phyloP scores from a whole-genome alignment of 2,797 vertebrate species.

The Tapirus indicus region DNA sequence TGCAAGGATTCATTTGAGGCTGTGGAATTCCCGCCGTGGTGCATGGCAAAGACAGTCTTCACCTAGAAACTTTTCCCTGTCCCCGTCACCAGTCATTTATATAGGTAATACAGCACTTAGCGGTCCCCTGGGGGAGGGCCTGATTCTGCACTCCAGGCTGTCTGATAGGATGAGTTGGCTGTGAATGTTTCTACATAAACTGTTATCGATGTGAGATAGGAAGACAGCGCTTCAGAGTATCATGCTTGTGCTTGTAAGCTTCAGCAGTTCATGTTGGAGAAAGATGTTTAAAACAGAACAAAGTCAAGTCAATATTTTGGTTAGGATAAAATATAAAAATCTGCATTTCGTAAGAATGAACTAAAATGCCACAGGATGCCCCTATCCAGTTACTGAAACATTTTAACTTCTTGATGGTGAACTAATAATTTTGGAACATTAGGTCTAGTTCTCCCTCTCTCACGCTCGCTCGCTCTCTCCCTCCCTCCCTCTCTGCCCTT shows the following conservation, averaged over 20 bases:
- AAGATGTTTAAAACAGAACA: neutral
- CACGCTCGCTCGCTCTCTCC: accelerated
- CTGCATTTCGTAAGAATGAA: neutral
- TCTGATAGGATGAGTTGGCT: neutral
- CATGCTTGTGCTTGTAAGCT: neutral
- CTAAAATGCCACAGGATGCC: neutral
- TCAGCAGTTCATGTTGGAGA: neutral
- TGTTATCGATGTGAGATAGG: neutral
- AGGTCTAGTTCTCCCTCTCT: neutral
- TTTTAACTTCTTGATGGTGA: neutral
- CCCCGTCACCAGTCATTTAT: neutral
- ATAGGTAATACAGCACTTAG: neutral
- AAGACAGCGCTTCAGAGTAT: neutral
- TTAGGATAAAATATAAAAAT: neutral
- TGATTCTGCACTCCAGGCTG: neutral
- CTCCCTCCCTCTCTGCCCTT: neutral
- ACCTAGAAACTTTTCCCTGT: neutral
- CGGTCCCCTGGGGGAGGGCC: too few species aligned
- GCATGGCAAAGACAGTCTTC: neutral
- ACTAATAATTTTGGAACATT: neutral
- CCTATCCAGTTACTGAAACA: neutral
- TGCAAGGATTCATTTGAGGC: neutral
- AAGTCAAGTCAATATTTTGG: neutral
- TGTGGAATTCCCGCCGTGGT: neutral
- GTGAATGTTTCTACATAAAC: neutral